These are phyloP conservation scores for Eupelmus urozonus DNA, from an alignment of 2,888 invertebrate genomes.

Conservation along the genomic window DNA sequence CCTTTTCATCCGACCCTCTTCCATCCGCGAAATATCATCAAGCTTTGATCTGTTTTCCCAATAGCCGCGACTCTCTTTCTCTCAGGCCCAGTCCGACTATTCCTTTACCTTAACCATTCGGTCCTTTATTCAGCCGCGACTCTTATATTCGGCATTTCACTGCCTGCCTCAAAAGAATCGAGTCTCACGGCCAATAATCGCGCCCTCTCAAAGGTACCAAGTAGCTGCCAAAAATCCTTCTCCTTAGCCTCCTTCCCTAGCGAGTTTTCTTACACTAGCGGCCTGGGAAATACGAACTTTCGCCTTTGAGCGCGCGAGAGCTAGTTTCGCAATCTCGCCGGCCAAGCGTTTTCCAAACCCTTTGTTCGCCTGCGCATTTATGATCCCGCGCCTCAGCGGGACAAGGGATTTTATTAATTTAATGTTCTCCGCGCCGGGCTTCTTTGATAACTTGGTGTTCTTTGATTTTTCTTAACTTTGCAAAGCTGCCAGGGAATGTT, in stretches of 20 bases:
- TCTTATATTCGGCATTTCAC: conserved; percentile 42
- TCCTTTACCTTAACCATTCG: conserved; percentile 38
- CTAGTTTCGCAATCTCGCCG: conserved; percentile 23
- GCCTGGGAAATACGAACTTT: conserved; percentile 36
- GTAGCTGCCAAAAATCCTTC: conserved; percentile 45
- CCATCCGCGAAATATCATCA: conserved; percentile 7
- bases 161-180: conserved; percentile 3
- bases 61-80: background rate
- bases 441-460: background rate
- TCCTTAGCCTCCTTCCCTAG: conserved; percentile 6
- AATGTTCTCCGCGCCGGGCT: no score
- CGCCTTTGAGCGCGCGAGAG: conserved; percentile 28
- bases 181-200: conserved; percentile 24
- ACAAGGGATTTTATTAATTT: conserved; percentile 37
- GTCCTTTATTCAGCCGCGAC: conserved; percentile 22
- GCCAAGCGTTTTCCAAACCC: conserved; percentile 24
- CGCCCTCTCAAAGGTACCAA: background rate
- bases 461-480: conserved; percentile 18
- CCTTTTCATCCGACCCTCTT: background rate
- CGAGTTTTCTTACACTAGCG: no score
- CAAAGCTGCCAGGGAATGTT: background rate
- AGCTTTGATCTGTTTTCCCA: conserved; percentile 21
- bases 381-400: no score
- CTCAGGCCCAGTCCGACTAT: background rate
- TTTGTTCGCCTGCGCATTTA: conserved; percentile 45